Base-by-base conservation (phyloP, 2,888 invertebrate species). In the Heliothis peltigera region DNA sequence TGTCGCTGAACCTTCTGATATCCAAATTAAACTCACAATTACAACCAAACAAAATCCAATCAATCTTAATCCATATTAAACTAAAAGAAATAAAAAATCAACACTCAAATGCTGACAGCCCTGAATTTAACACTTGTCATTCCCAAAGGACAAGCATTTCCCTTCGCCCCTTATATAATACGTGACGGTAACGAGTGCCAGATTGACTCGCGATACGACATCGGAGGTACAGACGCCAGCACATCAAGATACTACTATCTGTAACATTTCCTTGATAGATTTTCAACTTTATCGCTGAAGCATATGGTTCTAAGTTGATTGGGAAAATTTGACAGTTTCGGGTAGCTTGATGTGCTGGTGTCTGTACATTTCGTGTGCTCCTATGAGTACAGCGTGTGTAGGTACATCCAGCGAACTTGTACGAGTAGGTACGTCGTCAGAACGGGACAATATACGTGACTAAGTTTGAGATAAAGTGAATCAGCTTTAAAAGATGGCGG, bases 201-300 rank as follows among this genome's bases (percentile, higher is more conserved):
- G 54, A 74, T 68, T 68, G 43, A 68, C 57, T 71, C 28, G 3
- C 18, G 21, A 18, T 43, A 70, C 15, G 48, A 51, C 12, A 56
- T 54, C 32, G n/a, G 6, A 51, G 15, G 43, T 18, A 19, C n/a
- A n/a, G n/a, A n/a, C n/a, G n/a, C n/a, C n/a, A n/a, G n/a, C n/a
- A n/a, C n/a, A n/a, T n/a, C n/a, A n/a, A n/a, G n/a, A n/a, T n/a
- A n/a, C n/a, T n/a, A n/a, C n/a, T n/a, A n/a, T n/a, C n/a, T n/a
- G n/a, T n/a, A n/a, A n/a, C n/a, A n/a, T n/a, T n/a, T n/a, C n/a
- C n/a, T n/a, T n/a, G n/a, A n/a, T n/a, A n/a, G n/a, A n/a, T n/a
- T n/a, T n/a, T n/a, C n/a, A n/a, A n/a, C n/a, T n/a, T n/a, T n/a
- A n/a, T n/a, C n/a, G n/a, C n/a, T n/a, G n/a, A n/a, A n/a, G n/a